These are phyloP conservation scores for Buteo buteo DNA, from an alignment of 2,113 vertebrate genomes.

Conservation along the genomic window DNA sequence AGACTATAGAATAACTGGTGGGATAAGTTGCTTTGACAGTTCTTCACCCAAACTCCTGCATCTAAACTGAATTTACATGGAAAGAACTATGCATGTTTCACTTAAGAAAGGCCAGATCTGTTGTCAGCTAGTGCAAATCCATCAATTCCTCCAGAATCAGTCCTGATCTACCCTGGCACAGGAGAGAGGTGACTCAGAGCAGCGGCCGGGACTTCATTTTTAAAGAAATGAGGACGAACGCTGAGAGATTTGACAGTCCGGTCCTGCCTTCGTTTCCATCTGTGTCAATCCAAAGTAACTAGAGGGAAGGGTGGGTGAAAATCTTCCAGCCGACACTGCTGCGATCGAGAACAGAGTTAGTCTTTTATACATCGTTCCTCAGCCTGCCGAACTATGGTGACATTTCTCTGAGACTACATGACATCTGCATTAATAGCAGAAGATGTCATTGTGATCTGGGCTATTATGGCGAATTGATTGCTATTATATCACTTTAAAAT, in stretches of 20 bases:
- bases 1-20: conserved; percentile 15
- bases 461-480: background rate
- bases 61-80: background rate
- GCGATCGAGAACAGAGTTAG: background rate
- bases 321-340: background rate
- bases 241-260: background rate
- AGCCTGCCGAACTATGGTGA: background rate
- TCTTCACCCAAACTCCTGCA: background rate
- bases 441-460: background rate
- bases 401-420: background rate
- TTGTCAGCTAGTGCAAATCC: background rate
- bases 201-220: accelerated
- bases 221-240: background rate
- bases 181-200: background rate
- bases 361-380: background rate
- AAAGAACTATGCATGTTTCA: background rate
- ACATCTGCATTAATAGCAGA: background rate
- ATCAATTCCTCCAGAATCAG: background rate
- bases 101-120: background rate
- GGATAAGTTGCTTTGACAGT: background rate
- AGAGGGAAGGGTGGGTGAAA: background rate
- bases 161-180: background rate
- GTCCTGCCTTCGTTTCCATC: background rate
- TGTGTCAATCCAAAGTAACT: background rate
- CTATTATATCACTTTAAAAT: background rate